Conservation (phyloP, 2,888 invertebrate species). For the Ormyrus nitidulus region DNA sequence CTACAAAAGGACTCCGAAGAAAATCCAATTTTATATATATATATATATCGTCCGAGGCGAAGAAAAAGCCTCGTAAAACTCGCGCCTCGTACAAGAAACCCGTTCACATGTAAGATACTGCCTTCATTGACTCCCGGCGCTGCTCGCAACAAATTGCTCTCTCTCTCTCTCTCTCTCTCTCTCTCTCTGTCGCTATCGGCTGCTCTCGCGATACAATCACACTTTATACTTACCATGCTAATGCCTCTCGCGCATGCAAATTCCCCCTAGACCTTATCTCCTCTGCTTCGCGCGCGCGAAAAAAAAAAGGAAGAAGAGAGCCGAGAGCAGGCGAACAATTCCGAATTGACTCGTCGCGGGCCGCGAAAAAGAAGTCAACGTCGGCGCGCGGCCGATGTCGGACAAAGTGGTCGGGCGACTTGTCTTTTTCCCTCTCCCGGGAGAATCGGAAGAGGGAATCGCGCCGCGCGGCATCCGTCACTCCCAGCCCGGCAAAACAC, state of each 20-base stretch:
- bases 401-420: constrained; percentile 74
- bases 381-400: constrained; percentile 15
- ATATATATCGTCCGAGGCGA: too few species aligned
- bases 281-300: neutral
- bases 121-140: too few species aligned
- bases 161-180: neutral
- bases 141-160: neutral
- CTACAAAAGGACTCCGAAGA: too few species aligned
- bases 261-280: constrained; percentile 31
- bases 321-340: neutral
- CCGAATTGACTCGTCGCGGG: constrained; percentile 48
- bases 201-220: constrained; percentile 11
- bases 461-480: constrained; percentile 38
- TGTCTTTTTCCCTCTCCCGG: constrained; percentile 43
- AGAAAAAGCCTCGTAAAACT: too few species aligned
- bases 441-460: neutral
- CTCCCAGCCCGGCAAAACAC: constrained; percentile 37
- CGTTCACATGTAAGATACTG: too few species aligned
- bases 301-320: neutral
- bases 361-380: constrained; percentile 47
- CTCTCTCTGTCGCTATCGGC: neutral
- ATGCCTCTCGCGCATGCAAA: constrained; percentile 16
- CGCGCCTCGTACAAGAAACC: too few species aligned
- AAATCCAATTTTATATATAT: too few species aligned
- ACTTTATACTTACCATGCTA: constrained; percentile 29